Base-by-base conservation (phyloP, 2,113 vertebrate species). In the Caranx ignobilis region DNA sequence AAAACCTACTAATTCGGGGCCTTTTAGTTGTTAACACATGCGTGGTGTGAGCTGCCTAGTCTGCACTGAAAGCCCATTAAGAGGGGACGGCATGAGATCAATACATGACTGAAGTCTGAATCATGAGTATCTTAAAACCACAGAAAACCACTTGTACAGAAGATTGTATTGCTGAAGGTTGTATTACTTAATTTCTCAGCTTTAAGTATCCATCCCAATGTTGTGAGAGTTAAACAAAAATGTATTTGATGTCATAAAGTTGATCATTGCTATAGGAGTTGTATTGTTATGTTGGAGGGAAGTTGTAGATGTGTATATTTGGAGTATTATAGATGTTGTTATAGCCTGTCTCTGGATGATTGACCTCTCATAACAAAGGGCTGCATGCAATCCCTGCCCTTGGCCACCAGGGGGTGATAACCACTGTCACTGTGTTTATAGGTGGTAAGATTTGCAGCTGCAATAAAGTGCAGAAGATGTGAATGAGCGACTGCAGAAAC, bases 321-420 rank as follows among this genome's bases (percentile, higher is more conserved):
- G 18, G 11, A 37, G 59, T 66, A 72, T 74, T 52, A 65, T 71
- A n/a, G 41, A 63, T 2, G 19, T 54, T 60, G 32, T 60, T 70
- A 13, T 1, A 63, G 19, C 71, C n/a, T 2, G 19, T 69, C 57
- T 72, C 65, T 39, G 3, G 57, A 43, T 13, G 21, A 13, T 73
- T 50, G 37, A 62, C 21, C 47, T 48, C 19, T 74, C 37, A 34
- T 11, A 9, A 43, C 4, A 11, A 77, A 74, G 39, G 11, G 16
- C 16, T 60, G 26, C 18, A 1, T 89, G 80, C 72, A 70, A 55
- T 87, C n/a, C 75, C 18, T 61, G 2, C 5, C 16, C 11, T 47
- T 56, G 16, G 10, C 89, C 92, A 91, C 92, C 32, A 90, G 91
- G 85, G 85, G 90, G 91, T 37, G 85, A 88, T 88, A 82, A 83